Conservation (phyloP, 2,113 vertebrate genomes). For the Paramisgurnus dabryanus region DNA sequence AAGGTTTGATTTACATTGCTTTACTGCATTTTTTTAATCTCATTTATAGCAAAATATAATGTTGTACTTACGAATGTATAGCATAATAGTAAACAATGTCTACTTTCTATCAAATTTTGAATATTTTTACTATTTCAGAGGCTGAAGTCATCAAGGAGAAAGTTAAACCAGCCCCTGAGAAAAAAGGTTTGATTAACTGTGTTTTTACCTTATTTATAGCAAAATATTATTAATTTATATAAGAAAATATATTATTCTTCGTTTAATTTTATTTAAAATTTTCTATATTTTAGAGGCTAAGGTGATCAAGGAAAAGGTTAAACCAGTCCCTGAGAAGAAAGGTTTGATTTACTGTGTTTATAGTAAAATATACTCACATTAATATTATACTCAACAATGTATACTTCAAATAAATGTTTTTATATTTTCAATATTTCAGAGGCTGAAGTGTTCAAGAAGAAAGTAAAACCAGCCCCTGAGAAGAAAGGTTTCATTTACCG, state of each 20-base stretch:
- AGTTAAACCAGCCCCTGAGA: constrained; percentile 58
- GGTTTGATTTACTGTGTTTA: constrained; percentile 1
- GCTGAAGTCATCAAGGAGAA: constrained; percentile 59
- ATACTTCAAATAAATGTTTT: neutral
- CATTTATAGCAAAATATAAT: too few species aligned
- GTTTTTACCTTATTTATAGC: too few species aligned
- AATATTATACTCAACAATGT: too few species aligned
- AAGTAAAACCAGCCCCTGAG: constrained; percentile 46
- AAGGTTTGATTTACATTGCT: neutral
- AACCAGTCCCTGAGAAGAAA: constrained; percentile 57
- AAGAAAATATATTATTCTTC: too few species aligned
- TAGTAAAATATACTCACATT: neutral
- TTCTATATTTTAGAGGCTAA: constrained; percentile 54
- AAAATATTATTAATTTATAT: too few species aligned
- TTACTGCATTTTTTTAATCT: too few species aligned
- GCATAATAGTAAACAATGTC: too few species aligned
- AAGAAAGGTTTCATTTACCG: constrained; percentile 53
- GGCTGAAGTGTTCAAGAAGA: constrained; percentile 27
- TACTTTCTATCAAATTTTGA: too few species aligned
- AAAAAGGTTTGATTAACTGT: constrained; percentile 9
- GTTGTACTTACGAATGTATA: too few species aligned
- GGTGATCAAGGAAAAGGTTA: constrained; percentile 60
- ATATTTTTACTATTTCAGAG: too few species aligned
- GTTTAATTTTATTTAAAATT: neutral
- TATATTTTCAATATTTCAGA: constrained; percentile 31